A percentile compares a stretch with the other conserved stretches of the same genome.
Conservation (phyloP, 2,888 invertebrate genomes). For the Eristalis arbustorum region DNA sequence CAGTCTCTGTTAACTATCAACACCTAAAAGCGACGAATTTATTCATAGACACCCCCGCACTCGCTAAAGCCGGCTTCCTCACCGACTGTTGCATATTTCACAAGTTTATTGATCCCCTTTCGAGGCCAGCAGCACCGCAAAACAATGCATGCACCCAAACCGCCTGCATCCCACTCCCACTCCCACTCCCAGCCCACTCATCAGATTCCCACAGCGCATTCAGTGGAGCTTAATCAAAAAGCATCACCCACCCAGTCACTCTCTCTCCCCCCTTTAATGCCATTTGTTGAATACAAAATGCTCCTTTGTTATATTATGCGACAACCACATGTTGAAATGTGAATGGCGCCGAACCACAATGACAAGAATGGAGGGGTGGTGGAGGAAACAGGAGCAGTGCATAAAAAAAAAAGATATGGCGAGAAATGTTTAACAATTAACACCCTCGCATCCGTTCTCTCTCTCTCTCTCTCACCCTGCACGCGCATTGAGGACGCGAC, state of each 20-base stretch:
- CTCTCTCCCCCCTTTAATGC: conserved; percentile 38
- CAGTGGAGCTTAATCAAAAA: conserved; percentile 45
- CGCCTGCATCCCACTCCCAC: too few relatives aligned
- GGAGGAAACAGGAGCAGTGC: background rate
- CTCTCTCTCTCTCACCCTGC: background rate
- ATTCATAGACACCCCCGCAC: background rate
- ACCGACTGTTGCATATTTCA: conserved; percentile 18
- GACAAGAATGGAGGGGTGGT: background rate
- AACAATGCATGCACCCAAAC: conserved; percentile 30
- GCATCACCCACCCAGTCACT: conserved; percentile 12
- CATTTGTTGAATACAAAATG: conserved; percentile 66
- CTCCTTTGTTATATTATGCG: conserved; percentile 67
- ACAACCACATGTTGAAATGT: conserved; percentile 69
- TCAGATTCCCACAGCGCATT: background rate
- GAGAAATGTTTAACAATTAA: conserved; percentile 68
- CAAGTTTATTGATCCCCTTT: conserved; percentile 59
- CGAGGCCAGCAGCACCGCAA: background rate
- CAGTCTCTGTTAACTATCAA: background rate
- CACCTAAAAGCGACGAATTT: background rate
- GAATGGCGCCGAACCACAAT: conserved; percentile 2
- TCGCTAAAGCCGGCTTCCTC: background rate
- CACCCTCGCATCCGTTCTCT: conserved; percentile 47
- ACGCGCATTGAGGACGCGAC: conserved; percentile 4
- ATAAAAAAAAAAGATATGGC: conserved; percentile 30
- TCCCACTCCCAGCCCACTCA: background rate